phyloP scores from a whole-genome alignment of 2,113 vertebrate genomes.

The Acrocephalus kingi region DNA sequence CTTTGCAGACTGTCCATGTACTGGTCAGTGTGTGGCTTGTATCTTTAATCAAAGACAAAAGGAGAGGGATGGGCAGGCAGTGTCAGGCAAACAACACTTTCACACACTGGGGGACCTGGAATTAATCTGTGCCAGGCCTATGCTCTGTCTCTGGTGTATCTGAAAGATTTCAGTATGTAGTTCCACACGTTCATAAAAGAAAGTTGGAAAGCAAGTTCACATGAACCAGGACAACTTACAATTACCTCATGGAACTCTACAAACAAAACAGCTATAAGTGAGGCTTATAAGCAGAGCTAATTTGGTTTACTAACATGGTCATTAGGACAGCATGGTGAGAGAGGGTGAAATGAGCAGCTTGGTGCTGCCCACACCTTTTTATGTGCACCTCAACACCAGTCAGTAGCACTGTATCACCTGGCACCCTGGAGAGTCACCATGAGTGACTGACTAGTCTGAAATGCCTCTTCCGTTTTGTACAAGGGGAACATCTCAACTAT shows the following conservation, averaged over 20 bases:
- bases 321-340: neutral
- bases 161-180: neutral
- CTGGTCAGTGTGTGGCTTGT: neutral
- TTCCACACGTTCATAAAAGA: neutral
- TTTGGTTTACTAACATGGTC: neutral
- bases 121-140: neutral
- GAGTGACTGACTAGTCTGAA: neutral
- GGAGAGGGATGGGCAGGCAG: neutral
- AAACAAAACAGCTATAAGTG: neutral
- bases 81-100: neutral
- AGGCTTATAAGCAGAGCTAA: neutral
- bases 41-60: neutral
- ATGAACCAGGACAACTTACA: neutral
- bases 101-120: neutral
- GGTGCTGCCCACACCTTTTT: neutral
- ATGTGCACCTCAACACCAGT: neutral
- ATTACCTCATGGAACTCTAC: neutral
- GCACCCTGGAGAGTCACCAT: too few relatives aligned
- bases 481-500: neutral
- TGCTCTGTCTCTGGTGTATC: neutral
- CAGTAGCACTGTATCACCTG: neutral
- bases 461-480: neutral
- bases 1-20: constrained; percentile 1
- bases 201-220: neutral
- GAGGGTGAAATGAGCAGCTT: neutral